These are phyloP conservation scores for Craseonycteris thonglongyai DNA, from an alignment of 2,113 vertebrate genomes.

Conservation along the genomic window DNA sequence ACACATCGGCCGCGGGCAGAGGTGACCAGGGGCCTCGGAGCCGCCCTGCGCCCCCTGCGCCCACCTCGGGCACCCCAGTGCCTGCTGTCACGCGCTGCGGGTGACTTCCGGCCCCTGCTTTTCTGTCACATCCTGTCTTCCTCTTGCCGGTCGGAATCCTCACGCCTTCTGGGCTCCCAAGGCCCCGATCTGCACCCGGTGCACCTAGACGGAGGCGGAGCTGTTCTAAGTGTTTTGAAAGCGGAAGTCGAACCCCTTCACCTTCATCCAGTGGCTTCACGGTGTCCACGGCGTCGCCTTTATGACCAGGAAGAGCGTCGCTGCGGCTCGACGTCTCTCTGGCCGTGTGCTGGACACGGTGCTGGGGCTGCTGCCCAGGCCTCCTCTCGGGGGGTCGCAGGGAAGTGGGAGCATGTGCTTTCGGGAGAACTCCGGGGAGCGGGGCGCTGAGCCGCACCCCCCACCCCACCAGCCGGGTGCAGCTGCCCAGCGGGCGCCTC, in stretches of 20 bases:
- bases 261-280: not conserved
- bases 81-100: no score
- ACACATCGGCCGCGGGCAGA: not conserved
- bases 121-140: not conserved
- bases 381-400: not conserved
- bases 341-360: not conserved
- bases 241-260: not conserved
- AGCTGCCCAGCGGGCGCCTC: not conserved
- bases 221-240: not conserved
- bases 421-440: not conserved
- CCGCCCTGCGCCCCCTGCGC: accelerated
- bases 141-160: not conserved
- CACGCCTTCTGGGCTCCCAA: not conserved
- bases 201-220: no score
- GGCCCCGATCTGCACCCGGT: no score
- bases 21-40: no score
- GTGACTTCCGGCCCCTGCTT: not conserved
- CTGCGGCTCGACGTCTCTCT: not conserved
- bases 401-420: not conserved
- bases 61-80: no score
- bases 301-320: not conserved
- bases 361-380: not conserved
- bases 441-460: not conserved
- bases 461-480: not conserved
- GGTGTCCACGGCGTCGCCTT: not conserved